Evolutionary conservation across 2,113 vertebrate species (phyloP), one percentile per base, ranked within the genome.

Genomic region (Hippoglossus stenolepis): DNA sequence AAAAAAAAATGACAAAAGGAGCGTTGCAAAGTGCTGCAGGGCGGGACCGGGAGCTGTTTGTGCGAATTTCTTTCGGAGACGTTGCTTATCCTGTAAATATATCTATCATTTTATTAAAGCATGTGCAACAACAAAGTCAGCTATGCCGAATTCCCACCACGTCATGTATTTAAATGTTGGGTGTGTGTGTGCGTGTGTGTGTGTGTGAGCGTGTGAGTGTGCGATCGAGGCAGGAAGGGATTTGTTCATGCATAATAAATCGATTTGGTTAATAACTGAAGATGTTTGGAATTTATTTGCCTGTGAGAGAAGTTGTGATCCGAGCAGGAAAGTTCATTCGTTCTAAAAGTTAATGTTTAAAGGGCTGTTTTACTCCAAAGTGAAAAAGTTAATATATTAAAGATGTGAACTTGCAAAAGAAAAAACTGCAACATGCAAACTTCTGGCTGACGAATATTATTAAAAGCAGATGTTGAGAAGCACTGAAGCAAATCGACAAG

Each of bases 51-150:
- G 93, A 90, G 89, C 92, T 89, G 73, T 86, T 90, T 77, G 84
- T 83, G 70, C 75, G n/a, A 70, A 35, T 70, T 73, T 40, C 53
- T 74, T 91, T 75, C 83, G 85, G 92, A 95, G 91, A 93, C 89
- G 90, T 94, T 96, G 94, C 94, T 95, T 95, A 95, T 94, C 93
- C 80, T 99, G 98, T 99, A 99, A 97, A 99, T 98, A 99, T 93
- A 90, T 93, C 88, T 96, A 94, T 95, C 94, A 86, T 98, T 98
- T 98, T 97, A 97, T 97, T 96, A 96, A 99, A 98, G 98, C 98
- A 99, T 99, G 97, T 97, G 96, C 95, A 95, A 95, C 96, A 94
- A 83, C 95, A 94, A 82, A 94, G 94, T 95, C 95, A 94, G 93
- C 90, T 70, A 92, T 91, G 94, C 93, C 93, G 75, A 92, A 90